phyloP scores from a whole-genome alignment of 2,113 vertebrate genomes.

The Connochaetes taurinus region DNA sequence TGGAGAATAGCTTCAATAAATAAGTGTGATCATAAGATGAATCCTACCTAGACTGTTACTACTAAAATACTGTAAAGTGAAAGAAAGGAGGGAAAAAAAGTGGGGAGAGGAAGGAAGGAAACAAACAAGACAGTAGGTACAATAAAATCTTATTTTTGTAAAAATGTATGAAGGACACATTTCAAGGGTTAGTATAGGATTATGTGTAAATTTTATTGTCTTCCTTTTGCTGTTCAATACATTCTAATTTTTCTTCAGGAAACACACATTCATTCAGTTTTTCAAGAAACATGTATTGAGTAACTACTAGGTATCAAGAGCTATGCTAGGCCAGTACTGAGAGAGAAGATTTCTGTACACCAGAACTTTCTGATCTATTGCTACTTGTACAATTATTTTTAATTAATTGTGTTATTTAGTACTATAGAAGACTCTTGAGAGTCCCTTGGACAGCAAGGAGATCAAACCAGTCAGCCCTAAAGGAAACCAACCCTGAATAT shows the following conservation, averaged over 20 bases:
- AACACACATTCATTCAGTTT: background rate
- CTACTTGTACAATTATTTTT: background rate
- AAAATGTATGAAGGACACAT: background rate
- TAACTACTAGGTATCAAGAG: background rate
- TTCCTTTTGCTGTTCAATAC: background rate
- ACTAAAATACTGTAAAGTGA: background rate
- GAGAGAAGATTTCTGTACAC: background rate
- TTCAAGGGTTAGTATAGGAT: background rate
- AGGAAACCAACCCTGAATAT: background rate
- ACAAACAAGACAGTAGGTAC: background rate
- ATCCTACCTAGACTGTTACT: background rate
- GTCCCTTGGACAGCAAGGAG: background rate
- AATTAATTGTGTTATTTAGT: background rate
- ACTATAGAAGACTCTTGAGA: background rate
- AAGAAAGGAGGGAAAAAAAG: fast-evolving
- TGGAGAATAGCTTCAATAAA: background rate
- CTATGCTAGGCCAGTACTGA: background rate
- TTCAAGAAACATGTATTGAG: background rate
- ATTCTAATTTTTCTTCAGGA: background rate
- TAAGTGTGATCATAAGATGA: background rate
- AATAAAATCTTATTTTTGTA: background rate
- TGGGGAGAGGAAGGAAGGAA: background rate
- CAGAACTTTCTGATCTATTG: background rate
- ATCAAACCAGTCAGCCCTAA: background rate
- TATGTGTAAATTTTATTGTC: background rate